A percentile compares a stretch with the other conserved stretches of the same genome.
phyloP scores from a whole-genome alignment of 2,797 vertebrate genomes.

The Muscicapa comitata region DNA sequence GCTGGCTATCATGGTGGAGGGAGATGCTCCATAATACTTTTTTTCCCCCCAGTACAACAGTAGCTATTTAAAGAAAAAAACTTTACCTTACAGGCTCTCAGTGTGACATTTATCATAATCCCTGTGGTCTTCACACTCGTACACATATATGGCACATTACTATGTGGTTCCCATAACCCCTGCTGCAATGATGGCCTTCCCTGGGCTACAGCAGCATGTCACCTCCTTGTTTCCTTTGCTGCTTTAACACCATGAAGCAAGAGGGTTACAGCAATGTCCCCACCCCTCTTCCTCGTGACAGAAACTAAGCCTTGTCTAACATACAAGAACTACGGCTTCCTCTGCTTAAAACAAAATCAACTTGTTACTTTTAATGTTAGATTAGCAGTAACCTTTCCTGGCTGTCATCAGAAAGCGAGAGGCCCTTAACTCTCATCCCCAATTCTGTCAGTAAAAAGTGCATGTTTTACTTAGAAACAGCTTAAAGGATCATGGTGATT shows the following conservation, averaged over 20 bases:
- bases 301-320: not conserved
- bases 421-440: not conserved
- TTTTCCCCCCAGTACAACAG: not conserved
- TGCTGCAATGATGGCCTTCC: not conserved
- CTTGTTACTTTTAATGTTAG: not conserved
- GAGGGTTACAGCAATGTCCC: not conserved
- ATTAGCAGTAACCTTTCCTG: not conserved
- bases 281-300: not conserved
- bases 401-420: not conserved
- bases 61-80: not conserved
- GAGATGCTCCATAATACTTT: not conserved
- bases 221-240: not conserved
- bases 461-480: not conserved
- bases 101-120: not conserved
- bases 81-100: not conserved
- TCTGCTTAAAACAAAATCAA: not conserved
- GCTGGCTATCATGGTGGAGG: accelerated
- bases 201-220: not conserved
- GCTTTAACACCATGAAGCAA: not conserved
- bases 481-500: not conserved
- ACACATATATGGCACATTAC: not conserved
- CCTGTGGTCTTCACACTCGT: not conserved
- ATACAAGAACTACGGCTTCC: not conserved
- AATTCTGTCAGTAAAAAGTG: not conserved
- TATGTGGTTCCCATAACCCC: not conserved